Base-by-base conservation (phyloP, 2,113 vertebrate genomes). In the Tachuris rubrigastra region DNA sequence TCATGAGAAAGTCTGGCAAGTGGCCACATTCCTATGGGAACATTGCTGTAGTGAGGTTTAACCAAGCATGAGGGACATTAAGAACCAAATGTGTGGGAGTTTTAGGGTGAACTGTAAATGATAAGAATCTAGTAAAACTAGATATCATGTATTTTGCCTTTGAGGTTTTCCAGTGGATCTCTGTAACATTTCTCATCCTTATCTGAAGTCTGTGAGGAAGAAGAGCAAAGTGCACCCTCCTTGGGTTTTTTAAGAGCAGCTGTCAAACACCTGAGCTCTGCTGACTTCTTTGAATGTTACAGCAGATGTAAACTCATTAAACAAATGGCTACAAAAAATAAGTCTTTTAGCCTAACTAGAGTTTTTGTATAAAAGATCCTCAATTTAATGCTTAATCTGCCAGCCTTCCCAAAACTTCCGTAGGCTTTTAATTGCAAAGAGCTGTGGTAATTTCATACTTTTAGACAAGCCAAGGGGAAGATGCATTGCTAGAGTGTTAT, bases 11-110 rank as follows among this genome's bases (percentile, higher is more conserved):
- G 50, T 72, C 96, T 98, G 98, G 98, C 98, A 97, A 96, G 49
- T 85, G 17, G 97, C 98, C 98, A 98, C 98, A 98, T 98, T 98
- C 98, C 98, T 98, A 98, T 98, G 98, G 98, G 98, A 98, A 98
- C 96, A 94, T 95, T 96, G 96, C 95, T 90, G 94, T 89, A 97
- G 94, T 81, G 94, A 97, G 89, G 79, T 96, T 97, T 96, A 97
- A 94, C 91, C 9, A 95, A 97, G 97, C 96, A 96, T 95, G 65
- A 94, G 97, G 96, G 96, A 97, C 97, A 96, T 95, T 96, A 97
- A 98, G 96, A 98, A 98, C 92, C 97, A 94, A 97, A 98, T 94
- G 97, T 98, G 98, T 98, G 97, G 97, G 98, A 97, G 97, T 97
- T 95, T 85, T 82, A 96, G 97, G 97, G 91, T 96, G 96, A 96